Evolutionary conservation across 2,888 invertebrate species (phyloP), one percentile per base, ranked within the genome.

Genomic region (Drosophila affinis): DNA sequence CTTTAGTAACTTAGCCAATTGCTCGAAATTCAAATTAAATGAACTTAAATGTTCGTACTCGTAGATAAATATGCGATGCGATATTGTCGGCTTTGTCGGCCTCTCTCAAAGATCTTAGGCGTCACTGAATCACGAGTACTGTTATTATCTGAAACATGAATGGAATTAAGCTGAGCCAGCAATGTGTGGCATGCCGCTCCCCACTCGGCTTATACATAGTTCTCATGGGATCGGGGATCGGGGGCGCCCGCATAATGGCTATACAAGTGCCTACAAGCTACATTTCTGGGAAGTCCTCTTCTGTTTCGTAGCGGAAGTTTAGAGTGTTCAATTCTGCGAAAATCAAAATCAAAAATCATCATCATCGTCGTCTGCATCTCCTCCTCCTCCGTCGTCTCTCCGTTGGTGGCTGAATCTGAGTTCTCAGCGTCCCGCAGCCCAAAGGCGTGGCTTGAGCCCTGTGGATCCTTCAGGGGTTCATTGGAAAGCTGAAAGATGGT

Each of bases 221-320:
- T 53, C 10, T 9, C 34, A 53, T 53, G 52, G 34, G 24, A 44
- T 55, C 24, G 17, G 10, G 12, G 10, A 17, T 29, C 29, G 29
- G 29, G 9, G 29, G 29, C 29, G 45, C 45, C 24, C 27, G 46
- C 34, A 29, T 29, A 46, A 44, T n/a, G 14, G 14, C 53, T 1
- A 21, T 49, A 6, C 29, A 32, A 27, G 44, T 59, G 18, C 52
- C 52, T 46, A 29, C 12, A 9, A 52, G 46, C 47, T 57, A 14
- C 34, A 63, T 54, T 81, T 81, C 81, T 65, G 70, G 68, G 81
- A 79, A 81, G 59, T 73, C 70, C 72, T 81, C 70, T 76, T 81
- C 59, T 76, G 58, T 49, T n/a, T 47, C 58, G 49, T 32, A 61
- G 61, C 79, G 79, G 81, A 79, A 71, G 81, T 78, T 54, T 49